Base-by-base conservation (phyloP, 2,888 invertebrate genomes). In the Scrobipalpa atriplicella region DNA sequence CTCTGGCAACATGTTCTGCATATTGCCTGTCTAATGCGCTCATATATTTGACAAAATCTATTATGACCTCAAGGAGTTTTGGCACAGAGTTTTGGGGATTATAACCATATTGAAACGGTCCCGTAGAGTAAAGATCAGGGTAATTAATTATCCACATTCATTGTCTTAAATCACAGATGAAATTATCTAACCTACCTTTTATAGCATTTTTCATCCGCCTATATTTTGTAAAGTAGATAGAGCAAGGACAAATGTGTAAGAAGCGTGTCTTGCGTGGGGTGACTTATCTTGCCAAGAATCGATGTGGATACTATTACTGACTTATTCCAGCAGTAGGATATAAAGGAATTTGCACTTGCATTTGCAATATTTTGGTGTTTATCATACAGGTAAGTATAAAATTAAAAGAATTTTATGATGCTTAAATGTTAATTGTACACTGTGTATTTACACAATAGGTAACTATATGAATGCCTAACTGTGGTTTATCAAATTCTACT, bases 1-100 rank as follows among this genome's bases (percentile, higher is more conserved):
- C 81, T 81, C 78, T 69, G 77, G 79, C 62, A 71, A 71, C 79
- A 82, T 81, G 82, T 83, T 84, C 75, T 75, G 80, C 76, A 82
- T 82, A 80, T 80, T 79, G 74, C 76, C 75, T 68, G 58, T 75
- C 75, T 80, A 82, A 84, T 79, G 78, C 72, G 67, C 79, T 80
- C 84, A 83, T 85, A 80, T 83, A 82, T 84, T 77, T 80, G 71
- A 71, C 79, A 79, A 78, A 84, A 84, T 84, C 80, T 79, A 47
- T 56, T 19, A 29, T 11, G 18, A 19, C 21, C 41, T 62, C 0
- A 43, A 21, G 21, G 41, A 19, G 41, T 2, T n/a, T 29, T 29
- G 29, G 29, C 29, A 29, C 29, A 29, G 41, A 19, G 41, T 2
- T n/a, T 13, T 7, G 38, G 47, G 16, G 16, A n/a, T n/a, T n/a